Evolutionary conservation across 2,113 vertebrate species (phyloP), one percentile per base, ranked within the genome.

Genomic region (Synodontis membranacea): DNA sequence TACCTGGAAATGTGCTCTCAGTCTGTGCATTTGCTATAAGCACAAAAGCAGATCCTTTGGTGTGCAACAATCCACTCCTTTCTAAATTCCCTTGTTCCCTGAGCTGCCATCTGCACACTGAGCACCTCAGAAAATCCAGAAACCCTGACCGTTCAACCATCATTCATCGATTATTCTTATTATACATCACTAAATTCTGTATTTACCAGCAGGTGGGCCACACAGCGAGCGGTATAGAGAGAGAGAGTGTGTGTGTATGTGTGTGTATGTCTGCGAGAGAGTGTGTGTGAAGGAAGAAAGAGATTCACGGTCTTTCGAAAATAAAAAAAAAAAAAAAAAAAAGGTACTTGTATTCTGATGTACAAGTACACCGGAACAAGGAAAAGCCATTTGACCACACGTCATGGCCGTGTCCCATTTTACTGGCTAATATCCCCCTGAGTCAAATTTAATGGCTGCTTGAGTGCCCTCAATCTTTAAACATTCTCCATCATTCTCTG

Each of bases 381-480:
- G 82, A 90, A 91, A 91, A 91, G 88, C 91, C 90, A 91, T 91
- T 91, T 91, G 89, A 90, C 88, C 86, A 85, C 54, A 83, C 66
- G 48, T 86, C 89, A 87, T 84, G 90, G 83, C 60, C 48, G 64
- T 89, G 88, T 90, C 87, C 89, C 86, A 88, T 90, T 90, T 90
- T 84, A 90, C 83, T 87, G 87, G 82, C 83, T 91, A 88, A 91
- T 90, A 88, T 92, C 86, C 91, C 90, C 91, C 15, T n/a, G 88
- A 88, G 90, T 86, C 81, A 66, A 85, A 85, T 84, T 88, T 89
- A 92, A 88, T 90, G 87, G 85, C 88, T 91, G 91, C 91, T 86
- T 87, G 86, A 91, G 79, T 90, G 90, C 88, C 88, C 88, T 89
- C 89, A 72, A 87, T 91, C 89, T 89, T 89, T 87, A 91, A 88